Percentiles rank a stretch among this genome's conserved stretches.
Evolutionary conservation across 2,113 vertebrate species (phyloP).

Genomic region (Hymenochirus boettgeri): DNA sequence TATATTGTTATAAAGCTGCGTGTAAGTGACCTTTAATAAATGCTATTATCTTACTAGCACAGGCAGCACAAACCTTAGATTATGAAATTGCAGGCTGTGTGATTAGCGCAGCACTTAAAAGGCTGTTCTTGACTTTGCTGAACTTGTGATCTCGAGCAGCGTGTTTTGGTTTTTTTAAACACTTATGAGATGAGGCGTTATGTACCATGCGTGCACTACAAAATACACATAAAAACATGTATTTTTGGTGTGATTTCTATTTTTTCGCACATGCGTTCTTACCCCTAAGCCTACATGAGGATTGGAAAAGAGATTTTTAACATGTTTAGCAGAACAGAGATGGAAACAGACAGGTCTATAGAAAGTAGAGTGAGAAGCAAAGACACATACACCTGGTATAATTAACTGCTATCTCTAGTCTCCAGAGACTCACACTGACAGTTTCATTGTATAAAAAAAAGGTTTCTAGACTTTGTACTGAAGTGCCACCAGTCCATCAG

Average conservation of each 20-base stretch:
- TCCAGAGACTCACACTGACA: conserved; percentile 34
- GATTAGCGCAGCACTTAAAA: too few species aligned
- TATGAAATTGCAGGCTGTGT: background rate
- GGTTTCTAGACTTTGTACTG: conserved; percentile 20
- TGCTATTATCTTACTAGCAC: conserved; percentile 15
- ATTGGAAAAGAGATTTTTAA: conserved; percentile 44
- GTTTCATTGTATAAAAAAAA: conserved; percentile 33
- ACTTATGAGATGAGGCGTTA: too few species aligned
- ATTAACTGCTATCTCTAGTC: conserved; percentile 37
- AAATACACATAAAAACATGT: too few species aligned
- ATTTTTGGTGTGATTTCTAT: too few species aligned
- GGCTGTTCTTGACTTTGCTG: too few species aligned
- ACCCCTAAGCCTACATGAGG: background rate
- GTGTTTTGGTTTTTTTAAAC: too few species aligned
- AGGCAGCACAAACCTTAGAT: conserved; percentile 21
- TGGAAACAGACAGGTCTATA: conserved; percentile 49
- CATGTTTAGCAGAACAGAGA: conserved; percentile 50
- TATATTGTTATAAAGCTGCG: conserved; percentile 32
- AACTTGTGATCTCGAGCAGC: too few species aligned
- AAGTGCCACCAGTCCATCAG: conserved; percentile 22
- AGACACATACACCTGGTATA: conserved; percentile 33
- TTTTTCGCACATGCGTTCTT: too few species aligned
- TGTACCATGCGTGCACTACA: too few species aligned
- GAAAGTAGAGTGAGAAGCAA: conserved; percentile 47
- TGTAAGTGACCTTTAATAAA: conserved; percentile 20